Evolutionary conservation across 2,888 invertebrate genomes (phyloP), one percentile per base, ranked within the genome.

Genomic region (Lasioglossum malachurum): DNA sequence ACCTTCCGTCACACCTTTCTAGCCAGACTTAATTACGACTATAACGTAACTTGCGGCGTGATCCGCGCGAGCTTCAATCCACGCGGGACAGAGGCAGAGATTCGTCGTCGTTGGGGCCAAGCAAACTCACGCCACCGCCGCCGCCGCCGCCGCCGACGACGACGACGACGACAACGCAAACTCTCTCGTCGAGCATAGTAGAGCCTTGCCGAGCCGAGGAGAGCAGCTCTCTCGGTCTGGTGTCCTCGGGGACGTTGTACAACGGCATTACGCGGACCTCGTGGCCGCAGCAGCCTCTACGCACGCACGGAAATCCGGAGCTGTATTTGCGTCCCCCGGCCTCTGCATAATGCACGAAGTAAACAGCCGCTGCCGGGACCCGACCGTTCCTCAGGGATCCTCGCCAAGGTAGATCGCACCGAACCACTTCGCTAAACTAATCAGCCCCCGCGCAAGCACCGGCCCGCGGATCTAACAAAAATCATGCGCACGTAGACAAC

Each of bases 381-480:
- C 86, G 84, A 78, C 74, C 73, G 73, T 46, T 78, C 85, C 53
- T 84, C 2, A 38, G 73, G 49, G 85, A 89, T 71, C 81, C 35
- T 57, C 60, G 75, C 74, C 86, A 84, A 82, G 86, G 90, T 88
- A 88, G 91, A 91, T 88, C 90, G 80, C 72, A 86, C 89, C 89
- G 35, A 90, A 87, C 89, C 89, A 91, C 91, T 92, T 92, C 84
- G 90, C 92, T 88, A 88, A 92, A 92, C 92, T 93, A 92, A 93
- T 93, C 93, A 91, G 88, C 89, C 83, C 90, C 90, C 83, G 89
- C 87, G 80, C 82, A 82, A 88, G 23, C 23, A 90, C 76, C 35
- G 46, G 19, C 31, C 31, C 31, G 10, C 19, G 53, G 60, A 7
- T n/a, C 41, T 75, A 31, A 5, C 35, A 69, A 78, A 60, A 76